Conservation (phyloP, 2,113 vertebrate genomes). For the Sorex fumeus region DNA sequence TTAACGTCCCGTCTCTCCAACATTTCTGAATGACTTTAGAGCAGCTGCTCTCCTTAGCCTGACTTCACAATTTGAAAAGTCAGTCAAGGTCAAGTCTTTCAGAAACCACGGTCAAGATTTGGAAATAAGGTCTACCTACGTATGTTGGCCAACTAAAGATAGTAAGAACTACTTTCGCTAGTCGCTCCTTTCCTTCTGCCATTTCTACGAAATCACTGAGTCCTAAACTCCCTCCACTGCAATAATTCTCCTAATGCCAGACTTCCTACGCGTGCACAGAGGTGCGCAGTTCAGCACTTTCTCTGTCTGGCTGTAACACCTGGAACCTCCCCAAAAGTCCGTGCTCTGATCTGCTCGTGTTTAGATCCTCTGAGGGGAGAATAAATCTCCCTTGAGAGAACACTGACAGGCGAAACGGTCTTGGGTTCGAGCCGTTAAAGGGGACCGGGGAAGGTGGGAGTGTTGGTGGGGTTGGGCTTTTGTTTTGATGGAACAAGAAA, state of each 20-base stretch:
- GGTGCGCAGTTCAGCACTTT: neutral
- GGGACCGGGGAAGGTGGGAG: neutral
- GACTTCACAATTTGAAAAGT: constrained; percentile 67
- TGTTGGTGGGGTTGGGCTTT: neutral
- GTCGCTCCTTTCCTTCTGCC: neutral
- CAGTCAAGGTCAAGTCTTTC: constrained; percentile 67
- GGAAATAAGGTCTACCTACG: constrained; percentile 18
- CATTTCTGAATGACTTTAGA: constrained; percentile 19
- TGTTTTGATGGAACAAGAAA: neutral
- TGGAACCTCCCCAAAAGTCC: neutral
- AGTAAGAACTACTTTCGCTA: neutral
- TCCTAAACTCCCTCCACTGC: neutral
- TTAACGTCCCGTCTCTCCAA: constrained; percentile 56
- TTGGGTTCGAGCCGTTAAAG: neutral
- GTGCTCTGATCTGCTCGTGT: constrained; percentile 19
- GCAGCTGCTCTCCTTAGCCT: constrained; percentile 37
- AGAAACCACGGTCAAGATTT: constrained; percentile 31
- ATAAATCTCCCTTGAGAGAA: neutral
- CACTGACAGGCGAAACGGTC: neutral
- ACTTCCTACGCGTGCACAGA: neutral
- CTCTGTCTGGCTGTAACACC: neutral
- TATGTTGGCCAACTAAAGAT: neutral
- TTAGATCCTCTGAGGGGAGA: neutral
- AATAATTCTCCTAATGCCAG: neutral
- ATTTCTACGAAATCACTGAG: neutral